Conservation (phyloP, 2,888 invertebrate genomes). For the Notodonta ziczac region DNA sequence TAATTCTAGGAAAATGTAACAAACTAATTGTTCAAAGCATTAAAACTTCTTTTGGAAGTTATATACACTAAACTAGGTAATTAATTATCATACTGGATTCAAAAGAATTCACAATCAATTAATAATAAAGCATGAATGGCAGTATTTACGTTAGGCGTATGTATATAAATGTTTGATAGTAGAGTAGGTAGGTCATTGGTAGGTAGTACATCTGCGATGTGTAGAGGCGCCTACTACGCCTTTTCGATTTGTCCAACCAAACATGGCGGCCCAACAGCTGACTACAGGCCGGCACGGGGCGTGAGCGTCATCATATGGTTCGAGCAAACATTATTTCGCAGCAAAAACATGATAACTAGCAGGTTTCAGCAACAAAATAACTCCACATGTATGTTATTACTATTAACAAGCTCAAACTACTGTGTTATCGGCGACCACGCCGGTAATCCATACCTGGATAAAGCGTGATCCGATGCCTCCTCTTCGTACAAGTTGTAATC, state of each 20-base stretch:
- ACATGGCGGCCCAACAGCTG: slow-evolving; percentile 85
- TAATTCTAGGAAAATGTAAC: too few species aligned
- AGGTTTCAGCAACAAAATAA: slow-evolving; percentile 9
- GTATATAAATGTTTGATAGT: slow-evolving; percentile 36
- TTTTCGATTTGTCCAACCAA: slow-evolving; percentile 75
- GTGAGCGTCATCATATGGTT: slow-evolving; percentile 71
- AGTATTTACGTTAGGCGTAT: slow-evolving; percentile 54
- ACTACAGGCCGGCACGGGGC: slow-evolving; percentile 81
- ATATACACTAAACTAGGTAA: not conserved
- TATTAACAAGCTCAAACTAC: slow-evolving; percentile 25
- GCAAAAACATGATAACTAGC: slow-evolving; percentile 11
- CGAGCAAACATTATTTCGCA: slow-evolving; percentile 39
- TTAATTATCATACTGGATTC: not conserved
- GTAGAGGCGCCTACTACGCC: slow-evolving; percentile 78
- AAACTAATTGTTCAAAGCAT: too few species aligned
- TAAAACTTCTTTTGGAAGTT: too few species aligned
- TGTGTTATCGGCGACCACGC: slow-evolving; percentile 68
- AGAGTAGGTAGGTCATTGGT: slow-evolving; percentile 33
- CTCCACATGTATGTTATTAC: not conserved
- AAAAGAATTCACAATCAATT: not conserved
- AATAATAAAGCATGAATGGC: slow-evolving; percentile 51
- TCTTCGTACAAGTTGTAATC: slow-evolving; percentile 83
- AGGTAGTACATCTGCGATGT: slow-evolving; percentile 58
- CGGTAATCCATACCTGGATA: slow-evolving; percentile 80
- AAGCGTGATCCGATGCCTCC: slow-evolving; percentile 83